Conservation (phyloP, 2,797 vertebrate species). For the Poliocrania exsul region DNA sequence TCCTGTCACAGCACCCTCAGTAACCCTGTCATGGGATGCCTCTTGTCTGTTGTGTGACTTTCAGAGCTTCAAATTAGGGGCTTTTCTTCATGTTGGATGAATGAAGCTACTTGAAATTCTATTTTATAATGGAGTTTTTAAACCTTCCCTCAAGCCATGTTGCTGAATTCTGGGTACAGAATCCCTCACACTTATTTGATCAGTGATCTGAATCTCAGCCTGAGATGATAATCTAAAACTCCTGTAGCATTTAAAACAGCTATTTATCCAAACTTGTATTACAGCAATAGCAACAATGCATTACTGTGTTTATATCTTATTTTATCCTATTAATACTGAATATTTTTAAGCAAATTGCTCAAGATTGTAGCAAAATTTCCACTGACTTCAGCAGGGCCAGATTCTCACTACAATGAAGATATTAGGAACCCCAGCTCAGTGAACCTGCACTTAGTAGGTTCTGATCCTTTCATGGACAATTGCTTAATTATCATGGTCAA, state of each 20-base stretch:
- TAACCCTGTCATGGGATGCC: not conserved
- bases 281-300: not conserved
- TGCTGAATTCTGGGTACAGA: not conserved
- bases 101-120: not conserved
- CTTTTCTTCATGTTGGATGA: not conserved
- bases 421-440: not conserved
- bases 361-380: not conserved
- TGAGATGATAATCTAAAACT: not conserved
- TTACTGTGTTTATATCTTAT: not conserved
- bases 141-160: not conserved
- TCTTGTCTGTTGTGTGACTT: not conserved
- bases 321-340: not conserved
- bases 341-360: not conserved
- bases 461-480: not conserved
- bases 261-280: not conserved
- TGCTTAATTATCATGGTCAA: not conserved
- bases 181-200: not conserved
- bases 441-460: not conserved
- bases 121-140: not conserved
- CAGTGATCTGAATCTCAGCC: not conserved
- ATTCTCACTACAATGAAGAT: not conserved
- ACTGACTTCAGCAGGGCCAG: not conserved
- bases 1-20: not conserved
- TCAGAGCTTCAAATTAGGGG: not conserved
- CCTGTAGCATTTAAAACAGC: not conserved